Evolutionary conservation across 2,113 vertebrate genomes (phyloP).

Genomic region (Otocyon megalotis): DNA sequence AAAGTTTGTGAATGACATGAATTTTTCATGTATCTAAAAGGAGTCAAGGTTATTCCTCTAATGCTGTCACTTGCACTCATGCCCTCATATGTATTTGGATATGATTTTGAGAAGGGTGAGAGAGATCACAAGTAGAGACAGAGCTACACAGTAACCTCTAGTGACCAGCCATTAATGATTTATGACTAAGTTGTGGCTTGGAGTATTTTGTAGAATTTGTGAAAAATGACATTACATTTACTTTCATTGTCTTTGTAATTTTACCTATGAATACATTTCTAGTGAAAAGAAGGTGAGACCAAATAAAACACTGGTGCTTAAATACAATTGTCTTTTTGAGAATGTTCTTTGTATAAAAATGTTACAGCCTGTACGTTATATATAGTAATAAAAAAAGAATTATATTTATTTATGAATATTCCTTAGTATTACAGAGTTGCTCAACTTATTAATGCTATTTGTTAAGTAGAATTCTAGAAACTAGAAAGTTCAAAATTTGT

Average conservation of each 20-base stretch:
- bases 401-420: neutral
- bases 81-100: neutral
- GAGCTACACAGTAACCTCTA: neutral
- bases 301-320: neutral
- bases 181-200: neutral
- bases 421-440: slow-evolving; percentile 10
- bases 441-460: neutral
- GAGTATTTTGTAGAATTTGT: neutral
- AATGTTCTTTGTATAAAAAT: slow-evolving; percentile 17
- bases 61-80: neutral
- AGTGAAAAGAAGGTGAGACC: neutral
- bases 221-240: neutral
- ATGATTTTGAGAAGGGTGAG: neutral
- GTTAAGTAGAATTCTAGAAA: slow-evolving; percentile 22
- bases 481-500: slow-evolving; percentile 37
- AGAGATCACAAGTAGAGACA: neutral
- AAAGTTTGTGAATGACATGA: neutral
- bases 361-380: neutral
- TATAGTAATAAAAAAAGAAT: slow-evolving; percentile 22
- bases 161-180: neutral
- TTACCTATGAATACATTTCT: neutral
- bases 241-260: neutral
- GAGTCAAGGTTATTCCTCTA: neutral
- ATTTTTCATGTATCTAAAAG: neutral
- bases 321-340: neutral